Conservation (phyloP, 2,797 vertebrate genomes). For the Australoheros facetus region DNA sequence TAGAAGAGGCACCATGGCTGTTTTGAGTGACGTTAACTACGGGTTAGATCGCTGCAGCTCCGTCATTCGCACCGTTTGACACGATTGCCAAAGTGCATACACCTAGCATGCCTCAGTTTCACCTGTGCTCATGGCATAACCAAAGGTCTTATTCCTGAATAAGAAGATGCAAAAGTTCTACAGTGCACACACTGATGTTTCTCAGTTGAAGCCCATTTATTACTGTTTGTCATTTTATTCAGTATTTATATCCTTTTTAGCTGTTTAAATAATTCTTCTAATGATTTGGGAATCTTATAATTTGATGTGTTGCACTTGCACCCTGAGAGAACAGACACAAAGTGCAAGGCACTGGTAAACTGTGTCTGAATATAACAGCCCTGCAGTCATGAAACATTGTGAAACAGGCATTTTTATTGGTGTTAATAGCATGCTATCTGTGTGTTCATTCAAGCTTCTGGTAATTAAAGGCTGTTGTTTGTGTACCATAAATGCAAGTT, state of each 20-base stretch:
- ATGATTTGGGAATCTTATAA: background rate
- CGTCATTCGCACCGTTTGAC: constrained; percentile 40
- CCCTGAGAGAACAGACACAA: background rate
- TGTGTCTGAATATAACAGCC: background rate
- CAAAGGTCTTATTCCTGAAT: constrained; percentile 9
- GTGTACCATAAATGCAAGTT: too few relatives aligned
- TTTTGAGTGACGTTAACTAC: constrained; percentile 31
- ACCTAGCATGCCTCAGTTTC: constrained; percentile 30
- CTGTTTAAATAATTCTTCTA: background rate
- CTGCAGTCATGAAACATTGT: background rate
- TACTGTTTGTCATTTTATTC: background rate
- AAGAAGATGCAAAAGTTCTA: background rate
- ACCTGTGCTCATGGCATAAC: constrained; percentile 13
- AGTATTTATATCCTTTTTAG: background rate
- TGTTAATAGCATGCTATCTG: background rate
- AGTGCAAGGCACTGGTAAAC: background rate
- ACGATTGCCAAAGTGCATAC: constrained; percentile 31
- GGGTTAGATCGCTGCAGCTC: constrained; percentile 15
- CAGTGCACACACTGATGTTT: background rate
- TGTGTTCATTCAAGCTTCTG: background rate
- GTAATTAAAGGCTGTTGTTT: background rate
- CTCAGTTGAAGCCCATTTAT: background rate
- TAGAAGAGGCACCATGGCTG: background rate
- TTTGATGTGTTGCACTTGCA: background rate
- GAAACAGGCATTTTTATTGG: background rate